phyloP scores from a whole-genome alignment of 2,888 invertebrate genomes.

The Torymus tubicola region DNA sequence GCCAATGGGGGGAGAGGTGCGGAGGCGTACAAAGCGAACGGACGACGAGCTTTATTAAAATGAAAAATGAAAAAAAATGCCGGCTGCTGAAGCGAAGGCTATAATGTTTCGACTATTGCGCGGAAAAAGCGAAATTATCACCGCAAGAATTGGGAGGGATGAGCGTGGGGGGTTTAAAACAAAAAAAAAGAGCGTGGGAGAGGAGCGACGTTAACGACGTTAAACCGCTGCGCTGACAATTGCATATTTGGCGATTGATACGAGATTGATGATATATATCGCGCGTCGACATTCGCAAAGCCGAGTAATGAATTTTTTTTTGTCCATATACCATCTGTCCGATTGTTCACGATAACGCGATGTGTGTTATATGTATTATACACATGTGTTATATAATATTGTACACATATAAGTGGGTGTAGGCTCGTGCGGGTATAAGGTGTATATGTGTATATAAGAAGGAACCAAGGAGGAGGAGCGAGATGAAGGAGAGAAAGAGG shows the following conservation, averaged over 20 bases:
- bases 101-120: slow-evolving; percentile 17
- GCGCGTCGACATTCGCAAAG: no score
- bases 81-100: background rate
- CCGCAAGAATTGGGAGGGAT: background rate
- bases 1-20: background rate
- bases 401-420: no score
- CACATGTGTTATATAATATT: background rate
- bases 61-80: slow-evolving; percentile 23
- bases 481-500: slow-evolving; percentile 11
- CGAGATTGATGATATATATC: no score
- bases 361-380: no score
- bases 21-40: slow-evolving; percentile 19
- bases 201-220: no score
- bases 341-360: no score
- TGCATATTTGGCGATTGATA: no score
- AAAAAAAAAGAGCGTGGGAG: no score
- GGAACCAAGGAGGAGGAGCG: background rate
- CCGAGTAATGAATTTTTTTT: no score
- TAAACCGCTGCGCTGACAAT: no score
- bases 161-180: no score
- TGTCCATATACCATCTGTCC: no score
- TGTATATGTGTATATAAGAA: slow-evolving; percentile 15
- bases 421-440: background rate
- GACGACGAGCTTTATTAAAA: slow-evolving; percentile 47
- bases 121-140: slow-evolving; percentile 17